These are phyloP conservation scores for Neotoxoptera formosana DNA, from an alignment of 1,140 invertebrate species.

Conservation along the genomic window DNA sequence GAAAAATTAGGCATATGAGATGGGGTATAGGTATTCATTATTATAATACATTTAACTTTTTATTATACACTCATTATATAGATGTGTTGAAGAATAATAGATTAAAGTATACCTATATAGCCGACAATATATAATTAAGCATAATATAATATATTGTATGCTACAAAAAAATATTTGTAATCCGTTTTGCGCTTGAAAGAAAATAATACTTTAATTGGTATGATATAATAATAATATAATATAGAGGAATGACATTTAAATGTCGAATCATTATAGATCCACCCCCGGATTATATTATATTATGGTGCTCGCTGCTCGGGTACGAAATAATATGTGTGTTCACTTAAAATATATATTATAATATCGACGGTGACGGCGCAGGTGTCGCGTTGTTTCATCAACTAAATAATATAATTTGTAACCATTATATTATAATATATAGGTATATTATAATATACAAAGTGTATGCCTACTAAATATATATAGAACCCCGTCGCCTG, in stretches of 20 bases:
- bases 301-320: not conserved
- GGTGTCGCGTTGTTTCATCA: not conserved
- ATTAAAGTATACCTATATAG: not conserved
- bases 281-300: not conserved
- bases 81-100: not conserved
- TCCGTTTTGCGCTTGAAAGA: not conserved
- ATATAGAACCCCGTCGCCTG: not conserved
- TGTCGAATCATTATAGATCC: not conserved
- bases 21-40: not conserved
- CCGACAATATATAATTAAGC: too few species aligned
- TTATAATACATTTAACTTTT: not conserved
- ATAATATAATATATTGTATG: not conserved
- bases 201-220: not conserved
- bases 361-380: not conserved
- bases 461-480: not conserved
- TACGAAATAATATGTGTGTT: not conserved
- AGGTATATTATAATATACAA: too few species aligned
- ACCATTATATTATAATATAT: too few species aligned
- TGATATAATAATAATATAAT: not conserved
- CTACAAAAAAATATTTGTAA: not conserved
- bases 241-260: not conserved
- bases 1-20: not conserved
- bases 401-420: not conserved
- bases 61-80: not conserved
- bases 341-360: not conserved